A percentile compares a stretch with the other conserved stretches of the same genome.
Evolutionary conservation across 92 coral and sea anemone species (phyloP).

Genomic region (Epizoanthus scotinus): DNA sequence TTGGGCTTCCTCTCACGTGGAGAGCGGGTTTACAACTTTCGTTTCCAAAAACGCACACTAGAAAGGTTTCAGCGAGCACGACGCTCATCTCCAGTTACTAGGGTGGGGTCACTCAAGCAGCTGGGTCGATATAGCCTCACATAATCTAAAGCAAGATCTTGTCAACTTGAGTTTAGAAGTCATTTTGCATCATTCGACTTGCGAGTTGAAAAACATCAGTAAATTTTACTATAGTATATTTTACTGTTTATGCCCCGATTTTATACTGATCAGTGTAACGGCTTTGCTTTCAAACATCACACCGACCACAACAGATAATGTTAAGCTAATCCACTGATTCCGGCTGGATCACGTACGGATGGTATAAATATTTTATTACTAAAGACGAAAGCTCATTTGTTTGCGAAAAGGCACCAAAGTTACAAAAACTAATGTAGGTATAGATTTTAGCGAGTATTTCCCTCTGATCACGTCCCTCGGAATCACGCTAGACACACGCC

Average conservation of each 20-base stretch:
- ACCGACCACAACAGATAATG: constrained; percentile 12
- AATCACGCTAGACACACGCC: constrained; percentile 23
- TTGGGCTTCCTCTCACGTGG: constrained; percentile 23
- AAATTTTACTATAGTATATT: background rate
- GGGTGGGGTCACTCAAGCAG: constrained; percentile 41
- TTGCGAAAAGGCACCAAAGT: background rate
- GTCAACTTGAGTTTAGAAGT: background rate
- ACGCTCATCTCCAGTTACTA: background rate
- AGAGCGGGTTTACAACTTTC: background rate
- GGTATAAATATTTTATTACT: background rate
- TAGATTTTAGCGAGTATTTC: background rate
- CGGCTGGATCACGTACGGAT: constrained; percentile 6
- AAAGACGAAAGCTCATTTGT: background rate
- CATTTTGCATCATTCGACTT: background rate
- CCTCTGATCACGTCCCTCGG: background rate
- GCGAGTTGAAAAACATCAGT: background rate
- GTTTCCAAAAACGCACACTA: background rate
- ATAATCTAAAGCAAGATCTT: background rate
- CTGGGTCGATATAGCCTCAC: constrained; percentile 14
- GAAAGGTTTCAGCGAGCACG: background rate
- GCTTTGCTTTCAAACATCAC: background rate
- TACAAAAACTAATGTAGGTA: background rate
- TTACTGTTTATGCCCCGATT: background rate
- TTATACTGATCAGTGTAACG: constrained; percentile 10
- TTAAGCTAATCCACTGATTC: background rate